Conservation (phyloP, 2,797 vertebrate species). For the Sardinella longiceps region DNA sequence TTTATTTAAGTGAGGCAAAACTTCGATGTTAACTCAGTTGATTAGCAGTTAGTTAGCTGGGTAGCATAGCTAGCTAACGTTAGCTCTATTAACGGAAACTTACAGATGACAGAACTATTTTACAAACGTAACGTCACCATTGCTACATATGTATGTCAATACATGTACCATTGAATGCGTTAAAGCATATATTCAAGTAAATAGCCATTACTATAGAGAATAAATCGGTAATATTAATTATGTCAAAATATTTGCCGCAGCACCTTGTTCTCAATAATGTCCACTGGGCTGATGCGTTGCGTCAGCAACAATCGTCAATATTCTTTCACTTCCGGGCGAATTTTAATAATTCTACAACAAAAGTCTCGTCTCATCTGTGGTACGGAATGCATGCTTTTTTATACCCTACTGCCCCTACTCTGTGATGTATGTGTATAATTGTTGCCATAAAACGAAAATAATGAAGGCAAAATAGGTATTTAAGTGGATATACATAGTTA, state of each 20-base stretch:
- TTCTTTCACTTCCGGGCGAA: slow-evolving; percentile 13
- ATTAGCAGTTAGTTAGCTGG: background rate
- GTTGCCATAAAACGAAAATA: no score
- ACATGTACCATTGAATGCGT: background rate
- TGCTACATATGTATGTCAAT: background rate
- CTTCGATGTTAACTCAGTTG: slow-evolving; percentile 13
- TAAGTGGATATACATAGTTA: no score
- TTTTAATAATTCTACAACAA: background rate
- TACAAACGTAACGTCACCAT: no score
- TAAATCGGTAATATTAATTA: background rate
- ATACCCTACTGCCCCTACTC: no score
- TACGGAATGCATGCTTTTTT: no score
- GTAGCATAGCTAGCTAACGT: background rate
- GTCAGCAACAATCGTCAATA: slow-evolving; percentile 17
- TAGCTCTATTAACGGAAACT: slow-evolving; percentile 10
- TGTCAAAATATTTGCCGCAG: background rate
- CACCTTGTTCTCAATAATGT: slow-evolving; percentile 11
- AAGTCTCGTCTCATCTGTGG: no score
- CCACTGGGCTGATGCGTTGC: slow-evolving; percentile 12
- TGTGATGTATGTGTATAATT: no score
- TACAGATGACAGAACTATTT: background rate
- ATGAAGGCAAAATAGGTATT: no score
- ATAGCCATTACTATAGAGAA: background rate
- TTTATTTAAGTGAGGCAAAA: background rate
- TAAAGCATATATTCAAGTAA: background rate